Conservation (phyloP, 2,888 invertebrate genomes). For the Orthonevra nobilis region DNA sequence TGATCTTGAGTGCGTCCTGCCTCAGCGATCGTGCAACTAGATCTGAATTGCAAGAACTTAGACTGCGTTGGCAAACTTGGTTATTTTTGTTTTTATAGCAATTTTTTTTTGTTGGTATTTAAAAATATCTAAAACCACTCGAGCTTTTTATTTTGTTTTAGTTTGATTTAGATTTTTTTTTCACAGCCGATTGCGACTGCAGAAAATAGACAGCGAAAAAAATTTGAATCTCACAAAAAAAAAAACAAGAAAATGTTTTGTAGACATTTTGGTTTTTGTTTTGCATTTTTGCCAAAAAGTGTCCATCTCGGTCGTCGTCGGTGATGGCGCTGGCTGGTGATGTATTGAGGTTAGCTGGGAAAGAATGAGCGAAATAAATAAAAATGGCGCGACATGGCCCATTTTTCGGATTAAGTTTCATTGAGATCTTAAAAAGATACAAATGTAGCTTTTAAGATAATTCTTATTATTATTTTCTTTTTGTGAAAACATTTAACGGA, state of each 20-base stretch:
- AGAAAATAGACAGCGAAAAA: slow-evolving; percentile 14
- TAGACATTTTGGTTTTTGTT: slow-evolving; percentile 54
- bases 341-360: slow-evolving; percentile 56
- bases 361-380: slow-evolving; percentile 5
- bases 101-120: slow-evolving; percentile 23
- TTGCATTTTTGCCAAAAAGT: slow-evolving; percentile 61
- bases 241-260: slow-evolving; percentile 38
- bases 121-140: slow-evolving; percentile 20
- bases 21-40: slow-evolving; percentile 1
- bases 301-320: slow-evolving; percentile 20
- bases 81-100: slow-evolving; percentile 60
- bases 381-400: slow-evolving; percentile 56
- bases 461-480: slow-evolving; percentile 22
- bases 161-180: slow-evolving; percentile 6
- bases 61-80: slow-evolving; percentile 7
- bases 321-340: slow-evolving; percentile 24
- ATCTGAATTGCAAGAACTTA: too few species aligned
- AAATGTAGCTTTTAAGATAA: slow-evolving; percentile 48
- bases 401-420: slow-evolving; percentile 62
- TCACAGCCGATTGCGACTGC: slow-evolving; percentile 36
- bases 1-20: slow-evolving; percentile 30
- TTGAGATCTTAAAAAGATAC: slow-evolving; percentile 45
- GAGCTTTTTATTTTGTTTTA: slow-evolving; percentile 26
- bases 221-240: too few species aligned
- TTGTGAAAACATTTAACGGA: slow-evolving; percentile 8